These are phyloP conservation scores for Armadillidium nasatum DNA, from an alignment of 1,140 invertebrate species.

Conservation along the genomic window DNA sequence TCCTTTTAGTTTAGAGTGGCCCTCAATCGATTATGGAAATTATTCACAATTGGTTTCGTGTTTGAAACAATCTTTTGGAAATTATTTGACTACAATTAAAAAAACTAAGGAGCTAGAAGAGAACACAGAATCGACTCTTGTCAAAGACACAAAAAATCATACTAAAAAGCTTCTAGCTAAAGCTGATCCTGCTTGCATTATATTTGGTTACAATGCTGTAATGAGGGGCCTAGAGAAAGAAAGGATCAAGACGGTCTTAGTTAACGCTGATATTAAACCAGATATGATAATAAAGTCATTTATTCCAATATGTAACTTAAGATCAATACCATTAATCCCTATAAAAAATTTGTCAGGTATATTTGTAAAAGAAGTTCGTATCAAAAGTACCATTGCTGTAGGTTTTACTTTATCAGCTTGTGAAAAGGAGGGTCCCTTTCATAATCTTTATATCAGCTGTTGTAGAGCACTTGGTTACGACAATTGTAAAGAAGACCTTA, in stretches of 20 bases:
- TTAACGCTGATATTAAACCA: background rate
- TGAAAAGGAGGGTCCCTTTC: too few species aligned
- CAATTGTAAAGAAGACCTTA: too few species aligned
- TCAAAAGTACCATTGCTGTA: too few species aligned
- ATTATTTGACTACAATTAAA: background rate
- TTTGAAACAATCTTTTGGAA: background rate
- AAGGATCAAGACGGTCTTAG: background rate
- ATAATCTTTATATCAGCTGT: too few species aligned
- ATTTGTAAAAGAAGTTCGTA: too few species aligned
- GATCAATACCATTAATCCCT: too few species aligned
- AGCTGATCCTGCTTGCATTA: background rate
- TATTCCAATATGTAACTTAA: background rate
- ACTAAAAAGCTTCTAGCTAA: too few species aligned
- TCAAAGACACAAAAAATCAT: background rate
- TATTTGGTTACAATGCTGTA: background rate
- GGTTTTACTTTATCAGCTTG: too few species aligned
- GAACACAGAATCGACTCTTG: background rate
- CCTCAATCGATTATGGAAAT: background rate
- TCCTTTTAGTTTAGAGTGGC: background rate
- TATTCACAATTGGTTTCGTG: background rate
- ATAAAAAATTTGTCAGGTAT: too few species aligned
- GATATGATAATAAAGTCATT: background rate
- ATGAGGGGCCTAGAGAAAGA: background rate
- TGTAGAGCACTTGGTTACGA: too few species aligned
- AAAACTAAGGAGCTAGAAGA: background rate